Evolutionary conservation across 2,888 invertebrate genomes (phyloP).

Genomic region (Autographa pulchrina): DNA sequence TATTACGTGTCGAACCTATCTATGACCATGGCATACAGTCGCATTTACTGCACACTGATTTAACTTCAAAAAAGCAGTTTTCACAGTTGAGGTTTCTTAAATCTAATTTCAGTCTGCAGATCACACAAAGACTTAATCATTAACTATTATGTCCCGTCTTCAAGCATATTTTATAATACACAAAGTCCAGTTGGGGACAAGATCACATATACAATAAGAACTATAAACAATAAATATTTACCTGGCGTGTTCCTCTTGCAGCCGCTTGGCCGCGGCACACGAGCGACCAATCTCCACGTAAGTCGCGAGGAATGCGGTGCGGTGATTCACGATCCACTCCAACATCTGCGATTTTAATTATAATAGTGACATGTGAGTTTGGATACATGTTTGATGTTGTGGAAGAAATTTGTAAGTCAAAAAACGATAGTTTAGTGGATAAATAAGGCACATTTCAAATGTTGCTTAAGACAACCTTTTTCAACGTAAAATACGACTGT

Average conservation of each 20-base stretch:
- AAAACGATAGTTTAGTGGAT: neutral
- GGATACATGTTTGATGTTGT: neutral
- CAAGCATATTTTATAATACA: no score
- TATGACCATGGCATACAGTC: no score
- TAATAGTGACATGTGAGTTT: neutral
- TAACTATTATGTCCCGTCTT: no score
- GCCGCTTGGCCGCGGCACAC: slow-evolving; percentile 96
- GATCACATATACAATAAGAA: slow-evolving; percentile 1
- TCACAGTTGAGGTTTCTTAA: no score
- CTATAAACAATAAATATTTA: slow-evolving; percentile 46
- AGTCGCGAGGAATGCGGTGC: slow-evolving; percentile 97
- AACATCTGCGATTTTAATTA: slow-evolving; percentile 92
- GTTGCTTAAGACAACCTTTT: no score
- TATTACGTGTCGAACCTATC: no score
- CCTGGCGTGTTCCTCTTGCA: slow-evolving; percentile 98
- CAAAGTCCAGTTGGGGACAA: neutral
- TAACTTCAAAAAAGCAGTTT: no score
- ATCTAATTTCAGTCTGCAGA: no score
- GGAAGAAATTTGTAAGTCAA: neutral
- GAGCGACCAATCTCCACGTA: slow-evolving; percentile 99
- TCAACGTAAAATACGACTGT: no score
- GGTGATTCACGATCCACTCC: slow-evolving; percentile 99
- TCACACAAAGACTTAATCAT: no score
- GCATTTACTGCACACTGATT: no score
- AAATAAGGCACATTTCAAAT: neutral